Evolutionary conservation across 2,888 invertebrate species (phyloP).

Genomic region (Tenthredo mesomela): DNA sequence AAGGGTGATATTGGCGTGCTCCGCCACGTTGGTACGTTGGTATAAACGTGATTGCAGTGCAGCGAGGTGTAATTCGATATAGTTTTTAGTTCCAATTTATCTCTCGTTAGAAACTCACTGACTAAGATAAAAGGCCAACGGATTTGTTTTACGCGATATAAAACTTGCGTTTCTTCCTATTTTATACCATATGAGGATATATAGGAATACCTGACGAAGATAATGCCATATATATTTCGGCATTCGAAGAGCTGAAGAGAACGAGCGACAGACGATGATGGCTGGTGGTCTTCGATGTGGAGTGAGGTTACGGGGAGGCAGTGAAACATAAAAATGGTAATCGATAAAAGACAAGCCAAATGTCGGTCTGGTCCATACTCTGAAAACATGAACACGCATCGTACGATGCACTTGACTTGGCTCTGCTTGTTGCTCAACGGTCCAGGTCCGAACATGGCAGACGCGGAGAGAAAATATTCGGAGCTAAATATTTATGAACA

Average conservation of each 20-base stretch:
- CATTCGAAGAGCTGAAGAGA: background rate
- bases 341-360: constrained; percentile 61
- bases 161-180: background rate
- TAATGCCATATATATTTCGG: background rate
- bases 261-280: background rate
- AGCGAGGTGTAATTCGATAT: background rate
- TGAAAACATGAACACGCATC: constrained; percentile 59
- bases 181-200: background rate
- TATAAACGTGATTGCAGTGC: constrained; percentile 13
- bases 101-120: background rate
- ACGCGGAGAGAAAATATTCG: constrained; percentile 66
- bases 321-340: constrained; percentile 58
- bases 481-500: constrained; percentile 72
- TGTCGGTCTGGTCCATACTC: constrained; percentile 58
- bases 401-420: constrained; percentile 60
- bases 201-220: background rate
- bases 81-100: constrained; percentile 4
- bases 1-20: background rate
- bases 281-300: background rate
- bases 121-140: background rate
- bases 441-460: constrained; percentile 53
- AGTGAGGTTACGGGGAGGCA: constrained; percentile 37
- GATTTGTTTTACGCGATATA: background rate
- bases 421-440: constrained; percentile 58
- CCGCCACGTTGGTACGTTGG: background rate